These are phyloP conservation scores for Acrobasis repandana DNA, from an alignment of 2,888 invertebrate genomes.

Conservation along the genomic window DNA sequence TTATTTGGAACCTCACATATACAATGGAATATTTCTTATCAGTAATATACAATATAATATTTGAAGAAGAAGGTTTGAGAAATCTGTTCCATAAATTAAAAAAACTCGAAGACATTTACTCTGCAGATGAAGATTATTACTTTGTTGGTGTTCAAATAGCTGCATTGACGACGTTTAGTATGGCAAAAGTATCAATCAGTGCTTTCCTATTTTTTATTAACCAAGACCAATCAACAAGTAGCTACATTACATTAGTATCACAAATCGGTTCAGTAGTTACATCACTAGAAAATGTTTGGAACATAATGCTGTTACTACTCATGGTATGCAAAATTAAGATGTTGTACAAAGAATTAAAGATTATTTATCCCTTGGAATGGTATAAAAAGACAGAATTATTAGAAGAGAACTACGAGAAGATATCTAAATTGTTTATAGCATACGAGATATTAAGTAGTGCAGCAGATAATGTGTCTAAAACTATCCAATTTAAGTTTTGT, in stretches of 20 bases:
- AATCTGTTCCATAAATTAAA: not conserved
- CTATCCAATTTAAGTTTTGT: not conserved
- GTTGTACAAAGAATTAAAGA: not conserved
- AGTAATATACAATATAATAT: not conserved
- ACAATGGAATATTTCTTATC: conserved; percentile 6
- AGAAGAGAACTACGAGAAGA: not conserved
- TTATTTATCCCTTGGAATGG: not conserved
- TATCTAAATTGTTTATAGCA: not conserved
- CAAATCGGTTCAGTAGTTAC: not conserved
- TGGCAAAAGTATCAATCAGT: not conserved
- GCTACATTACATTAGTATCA: not conserved
- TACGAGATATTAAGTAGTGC: not conserved
- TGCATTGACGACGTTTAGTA: not conserved
- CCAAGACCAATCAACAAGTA: not conserved
- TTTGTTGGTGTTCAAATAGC: not conserved
- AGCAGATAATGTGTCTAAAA: not conserved
- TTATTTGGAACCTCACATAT: not conserved
- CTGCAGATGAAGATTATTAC: not conserved
- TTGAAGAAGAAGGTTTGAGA: not conserved
- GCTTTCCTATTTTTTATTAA: not conserved
- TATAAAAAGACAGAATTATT: not conserved
- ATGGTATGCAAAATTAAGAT: not conserved
- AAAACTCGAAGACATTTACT: not conserved
- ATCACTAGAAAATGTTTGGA: not conserved
- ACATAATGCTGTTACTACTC: not conserved